Percentiles rank a stretch among this genome's conserved stretches.
These are phyloP conservation scores for Paelopatides confundens DNA, from an alignment of 53 echinoderm and acorn worm genomes.

Conservation along the genomic window DNA sequence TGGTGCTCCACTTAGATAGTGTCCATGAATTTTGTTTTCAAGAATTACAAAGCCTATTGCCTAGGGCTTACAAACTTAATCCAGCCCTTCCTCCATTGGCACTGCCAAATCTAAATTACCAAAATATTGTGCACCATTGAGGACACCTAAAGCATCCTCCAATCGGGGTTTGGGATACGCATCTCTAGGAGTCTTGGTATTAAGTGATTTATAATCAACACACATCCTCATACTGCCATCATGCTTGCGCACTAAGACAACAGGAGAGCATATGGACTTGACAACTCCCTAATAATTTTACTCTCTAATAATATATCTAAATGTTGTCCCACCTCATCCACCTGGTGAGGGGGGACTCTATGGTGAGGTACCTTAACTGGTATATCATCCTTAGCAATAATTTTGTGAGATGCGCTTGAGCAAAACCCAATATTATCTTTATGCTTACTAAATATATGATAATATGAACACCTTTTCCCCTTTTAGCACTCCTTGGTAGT, in stretches of 20 bases:
- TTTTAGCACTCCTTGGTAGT: too few species aligned
- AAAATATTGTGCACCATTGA: constrained; percentile 65
- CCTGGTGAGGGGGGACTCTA: constrained; percentile 29
- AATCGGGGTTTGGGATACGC: constrained; percentile 76
- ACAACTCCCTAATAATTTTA: constrained; percentile 50
- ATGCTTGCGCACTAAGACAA: constrained; percentile 71
- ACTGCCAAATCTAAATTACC: constrained; percentile 71
- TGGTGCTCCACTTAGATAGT: too few species aligned
- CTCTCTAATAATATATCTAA: constrained; percentile 23
- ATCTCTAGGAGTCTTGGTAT: constrained; percentile 75
- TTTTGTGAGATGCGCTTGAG: constrained; percentile 23
- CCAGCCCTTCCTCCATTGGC: too few species aligned
- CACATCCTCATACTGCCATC: constrained; percentile 71
- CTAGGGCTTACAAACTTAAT: too few species aligned
- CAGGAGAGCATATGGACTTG: constrained; percentile 72
- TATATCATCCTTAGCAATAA: too few species aligned
- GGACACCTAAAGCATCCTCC: constrained; percentile 64
- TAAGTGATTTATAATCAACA: constrained; percentile 71
- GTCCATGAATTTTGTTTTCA: too few species aligned
- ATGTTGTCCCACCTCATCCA: constrained; percentile 59
- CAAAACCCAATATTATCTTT: constrained; percentile 63
- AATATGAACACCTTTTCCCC: too few species aligned
- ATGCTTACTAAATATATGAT: constrained; percentile 44
- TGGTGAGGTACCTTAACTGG: too few species aligned
- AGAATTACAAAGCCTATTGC: too few species aligned